Evolutionary conservation across 2,888 invertebrate genomes (phyloP).

Genomic region (Trichopoda pennipes): DNA sequence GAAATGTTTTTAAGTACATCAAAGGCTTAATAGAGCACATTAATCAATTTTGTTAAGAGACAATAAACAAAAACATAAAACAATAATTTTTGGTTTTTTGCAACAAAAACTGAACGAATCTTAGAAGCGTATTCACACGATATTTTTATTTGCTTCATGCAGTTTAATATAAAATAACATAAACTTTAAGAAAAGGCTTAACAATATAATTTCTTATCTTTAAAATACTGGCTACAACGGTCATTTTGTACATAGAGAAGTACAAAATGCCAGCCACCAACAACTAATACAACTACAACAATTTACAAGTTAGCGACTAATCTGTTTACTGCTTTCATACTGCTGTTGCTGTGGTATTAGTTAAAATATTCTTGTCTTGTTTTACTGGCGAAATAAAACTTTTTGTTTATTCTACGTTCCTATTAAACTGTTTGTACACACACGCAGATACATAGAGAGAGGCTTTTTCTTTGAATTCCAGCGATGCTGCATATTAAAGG

Average conservation of each 20-base stretch:
- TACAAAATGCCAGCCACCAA: constrained; percentile 25
- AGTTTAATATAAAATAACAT: constrained; percentile 25
- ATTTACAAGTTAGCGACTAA: constrained; percentile 18
- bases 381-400: constrained; percentile 34
- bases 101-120: constrained; percentile 20
- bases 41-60: constrained; percentile 49
- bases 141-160: constrained; percentile 13
- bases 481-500: constrained; percentile 62
- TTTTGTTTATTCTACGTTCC: constrained; percentile 44
- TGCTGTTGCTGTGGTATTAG: constrained; percentile 6
- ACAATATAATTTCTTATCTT: constrained; percentile 17
- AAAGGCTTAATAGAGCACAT: constrained; percentile 56
- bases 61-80: not conserved
- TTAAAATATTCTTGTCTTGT: constrained; percentile 57
- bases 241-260: not conserved
- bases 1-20: not conserved
- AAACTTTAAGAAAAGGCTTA: constrained; percentile 3
- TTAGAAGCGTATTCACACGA: constrained; percentile 27
- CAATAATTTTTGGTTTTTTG: constrained; percentile 34
- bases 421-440: constrained; percentile 9
- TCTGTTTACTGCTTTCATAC: constrained; percentile 6
- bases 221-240: constrained; percentile 19
- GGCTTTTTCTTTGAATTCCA: not conserved
- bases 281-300: constrained; percentile 10
- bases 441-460: not conserved